These are phyloP conservation scores for Oscheius sp. DNA, from an alignment of 2,888 invertebrate species.

Conservation along the genomic window DNA sequence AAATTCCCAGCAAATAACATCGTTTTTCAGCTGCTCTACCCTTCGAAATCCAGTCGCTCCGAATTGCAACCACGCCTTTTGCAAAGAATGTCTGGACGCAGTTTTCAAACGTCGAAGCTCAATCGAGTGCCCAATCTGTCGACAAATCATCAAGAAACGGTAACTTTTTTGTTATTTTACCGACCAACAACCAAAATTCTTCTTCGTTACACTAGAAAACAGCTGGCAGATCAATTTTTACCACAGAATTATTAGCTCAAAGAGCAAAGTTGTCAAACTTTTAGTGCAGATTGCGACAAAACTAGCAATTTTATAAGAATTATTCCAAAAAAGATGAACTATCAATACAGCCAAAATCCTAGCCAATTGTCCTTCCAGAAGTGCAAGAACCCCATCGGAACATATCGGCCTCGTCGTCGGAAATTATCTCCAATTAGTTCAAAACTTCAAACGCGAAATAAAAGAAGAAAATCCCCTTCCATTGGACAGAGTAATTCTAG, in stretches of 20 bases:
- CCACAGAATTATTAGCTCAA: too few species aligned
- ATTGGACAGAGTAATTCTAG: neutral
- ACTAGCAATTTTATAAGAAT: too few species aligned
- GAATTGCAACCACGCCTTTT: conserved; percentile 53
- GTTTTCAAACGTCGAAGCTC: conserved; percentile 41
- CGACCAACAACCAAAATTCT: too few species aligned
- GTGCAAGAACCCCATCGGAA: conserved; percentile 7
- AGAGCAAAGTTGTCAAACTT: too few species aligned
- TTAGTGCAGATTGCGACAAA: too few species aligned
- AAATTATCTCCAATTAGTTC: neutral
- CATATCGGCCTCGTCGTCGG: neutral
- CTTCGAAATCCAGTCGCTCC: conserved; percentile 42
- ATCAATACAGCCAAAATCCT: too few species aligned
- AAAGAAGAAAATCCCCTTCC: conserved; percentile 3
- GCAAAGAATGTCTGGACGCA: conserved; percentile 36
- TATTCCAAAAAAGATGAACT: too few species aligned
- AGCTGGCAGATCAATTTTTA: too few species aligned
- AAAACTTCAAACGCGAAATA: neutral
- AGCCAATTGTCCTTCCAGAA: neutral
- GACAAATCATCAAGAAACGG: conserved; percentile 44
- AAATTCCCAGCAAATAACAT: too few species aligned
- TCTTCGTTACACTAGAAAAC: too few species aligned
- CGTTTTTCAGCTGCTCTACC: conserved; percentile 50
- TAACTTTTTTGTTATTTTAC: too few species aligned
- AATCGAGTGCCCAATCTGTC: conserved; percentile 51